phyloP scores from a whole-genome alignment of 2,797 vertebrate species.

The Pygocentrus nattereri region DNA sequence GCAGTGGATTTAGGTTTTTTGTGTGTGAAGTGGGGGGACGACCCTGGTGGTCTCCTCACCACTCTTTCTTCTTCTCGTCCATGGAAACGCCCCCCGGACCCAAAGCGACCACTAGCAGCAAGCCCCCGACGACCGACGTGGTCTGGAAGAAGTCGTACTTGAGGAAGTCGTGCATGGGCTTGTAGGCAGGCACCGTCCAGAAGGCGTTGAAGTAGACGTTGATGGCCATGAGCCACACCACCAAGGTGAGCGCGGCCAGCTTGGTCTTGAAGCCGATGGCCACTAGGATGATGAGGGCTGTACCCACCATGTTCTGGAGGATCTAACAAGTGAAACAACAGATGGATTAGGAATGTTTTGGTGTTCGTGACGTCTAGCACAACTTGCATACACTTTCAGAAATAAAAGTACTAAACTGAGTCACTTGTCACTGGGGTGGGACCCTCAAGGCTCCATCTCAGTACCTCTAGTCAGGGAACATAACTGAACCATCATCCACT shows the following conservation, averaged over 20 bases:
- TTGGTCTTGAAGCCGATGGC: slow-evolving; percentile 98
- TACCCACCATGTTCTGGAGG: slow-evolving; percentile 97
- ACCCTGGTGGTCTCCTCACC: slow-evolving; percentile 71
- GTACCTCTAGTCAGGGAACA: too few relatives aligned
- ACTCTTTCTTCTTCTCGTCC: slow-evolving; percentile 99
- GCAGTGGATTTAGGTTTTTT: slow-evolving; percentile 28
- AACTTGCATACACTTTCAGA: too few relatives aligned
- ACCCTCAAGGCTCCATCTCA: too few relatives aligned
- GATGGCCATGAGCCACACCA: slow-evolving; percentile 94
- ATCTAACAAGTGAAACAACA: slow-evolving; percentile 77
- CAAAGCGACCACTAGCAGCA: slow-evolving; percentile 95
- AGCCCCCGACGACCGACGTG: slow-evolving; percentile 96
- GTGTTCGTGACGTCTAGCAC: too few relatives aligned
- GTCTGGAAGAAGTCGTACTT: slow-evolving; percentile 99
- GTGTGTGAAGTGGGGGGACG: not conserved
- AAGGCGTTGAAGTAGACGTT: slow-evolving; percentile 99
- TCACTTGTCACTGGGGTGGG: too few relatives aligned
- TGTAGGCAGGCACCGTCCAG: slow-evolving; percentile 95
- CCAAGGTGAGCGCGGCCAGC: slow-evolving; percentile 93
- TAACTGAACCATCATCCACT: too few relatives aligned
- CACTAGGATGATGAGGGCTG: slow-evolving; percentile 93
- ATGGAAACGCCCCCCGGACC: slow-evolving; percentile 97
- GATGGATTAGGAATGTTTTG: not conserved
- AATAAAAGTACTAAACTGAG: too few relatives aligned
- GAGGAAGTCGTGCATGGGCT: slow-evolving; percentile 99